phyloP scores from a whole-genome alignment of 2,797 vertebrate species.

The Tapera naevia region DNA sequence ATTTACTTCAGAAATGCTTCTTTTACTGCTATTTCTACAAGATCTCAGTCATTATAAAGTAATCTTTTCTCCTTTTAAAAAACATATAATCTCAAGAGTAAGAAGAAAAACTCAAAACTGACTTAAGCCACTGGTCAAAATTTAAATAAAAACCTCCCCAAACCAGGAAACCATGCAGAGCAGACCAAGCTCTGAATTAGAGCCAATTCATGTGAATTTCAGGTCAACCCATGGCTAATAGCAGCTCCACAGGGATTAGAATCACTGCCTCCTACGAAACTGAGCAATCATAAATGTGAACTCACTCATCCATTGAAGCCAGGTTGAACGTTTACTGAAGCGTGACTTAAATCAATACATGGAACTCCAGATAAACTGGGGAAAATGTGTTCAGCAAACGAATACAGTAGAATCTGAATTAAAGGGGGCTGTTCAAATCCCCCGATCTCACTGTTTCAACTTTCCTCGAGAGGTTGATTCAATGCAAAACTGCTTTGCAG shows the following conservation, averaged over 20 bases:
- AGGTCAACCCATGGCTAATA: slow-evolving; percentile 75
- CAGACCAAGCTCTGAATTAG: slow-evolving; percentile 50
- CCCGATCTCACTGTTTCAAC: neutral
- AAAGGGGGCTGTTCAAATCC: neutral
- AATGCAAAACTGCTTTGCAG: neutral
- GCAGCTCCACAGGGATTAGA: slow-evolving; percentile 74
- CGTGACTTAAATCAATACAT: slow-evolving; percentile 78
- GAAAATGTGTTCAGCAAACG: neutral
- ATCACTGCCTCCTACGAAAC: slow-evolving; percentile 46
- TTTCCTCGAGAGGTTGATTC: neutral
- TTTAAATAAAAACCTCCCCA: neutral
- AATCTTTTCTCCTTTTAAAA: neutral
- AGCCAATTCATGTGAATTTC: slow-evolving; percentile 73
- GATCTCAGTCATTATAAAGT: neutral
- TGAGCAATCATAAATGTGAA: slow-evolving; percentile 70
- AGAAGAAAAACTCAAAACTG: neutral
- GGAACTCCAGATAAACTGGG: slow-evolving; percentile 64
- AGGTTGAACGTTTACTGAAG: slow-evolving; percentile 76
- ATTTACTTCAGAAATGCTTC: neutral
- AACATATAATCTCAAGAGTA: neutral
- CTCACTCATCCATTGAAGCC: slow-evolving; percentile 75
- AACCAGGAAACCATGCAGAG: slow-evolving; percentile 28
- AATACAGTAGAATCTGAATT: neutral
- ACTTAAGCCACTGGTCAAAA: neutral
- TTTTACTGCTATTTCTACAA: neutral